A percentile compares a stretch with the other conserved stretches of the same genome.
phyloP scores from a whole-genome alignment of 2,888 invertebrate genomes.

The Micropterix aruncella region DNA sequence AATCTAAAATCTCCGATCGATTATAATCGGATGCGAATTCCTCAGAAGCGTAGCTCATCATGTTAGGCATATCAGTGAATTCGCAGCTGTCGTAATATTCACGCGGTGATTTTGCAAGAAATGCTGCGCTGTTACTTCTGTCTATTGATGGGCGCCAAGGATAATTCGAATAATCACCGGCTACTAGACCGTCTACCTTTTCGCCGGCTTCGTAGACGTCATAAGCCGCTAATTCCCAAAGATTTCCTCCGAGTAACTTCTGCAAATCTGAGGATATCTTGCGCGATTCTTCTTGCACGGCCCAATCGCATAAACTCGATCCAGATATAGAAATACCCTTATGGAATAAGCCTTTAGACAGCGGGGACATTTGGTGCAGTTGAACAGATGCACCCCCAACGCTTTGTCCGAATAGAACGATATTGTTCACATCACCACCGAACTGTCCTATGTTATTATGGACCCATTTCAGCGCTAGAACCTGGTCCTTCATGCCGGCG shows the following conservation, averaged over 20 bases:
- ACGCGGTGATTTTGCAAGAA: background rate
- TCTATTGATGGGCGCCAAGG: background rate
- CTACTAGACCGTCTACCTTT: background rate
- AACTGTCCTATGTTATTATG: conserved; percentile 24
- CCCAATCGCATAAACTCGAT: conserved; percentile 28
- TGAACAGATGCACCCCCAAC: conserved; percentile 30
- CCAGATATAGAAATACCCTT: conserved; percentile 31
- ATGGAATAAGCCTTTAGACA: conserved; percentile 28
- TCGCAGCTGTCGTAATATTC: background rate
- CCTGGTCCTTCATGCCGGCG: conserved; percentile 30
- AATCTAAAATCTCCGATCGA: background rate
- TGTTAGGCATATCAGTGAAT: background rate
- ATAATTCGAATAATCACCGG: background rate
- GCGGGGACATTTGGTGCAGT: conserved; percentile 26
- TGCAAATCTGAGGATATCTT: conserved; percentile 6
- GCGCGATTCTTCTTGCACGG: conserved; percentile 26
- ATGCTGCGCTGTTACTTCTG: background rate
- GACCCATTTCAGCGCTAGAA: conserved; percentile 27
- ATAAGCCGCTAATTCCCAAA: background rate
- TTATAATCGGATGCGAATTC: background rate
- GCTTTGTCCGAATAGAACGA: conserved; percentile 32
- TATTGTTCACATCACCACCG: conserved; percentile 27
- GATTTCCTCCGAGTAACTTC: background rate
- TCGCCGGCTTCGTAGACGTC: background rate
- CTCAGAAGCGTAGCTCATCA: background rate